Base-by-base conservation (phyloP, 2,888 invertebrate species). In the Zootermopsis nevadensis region DNA sequence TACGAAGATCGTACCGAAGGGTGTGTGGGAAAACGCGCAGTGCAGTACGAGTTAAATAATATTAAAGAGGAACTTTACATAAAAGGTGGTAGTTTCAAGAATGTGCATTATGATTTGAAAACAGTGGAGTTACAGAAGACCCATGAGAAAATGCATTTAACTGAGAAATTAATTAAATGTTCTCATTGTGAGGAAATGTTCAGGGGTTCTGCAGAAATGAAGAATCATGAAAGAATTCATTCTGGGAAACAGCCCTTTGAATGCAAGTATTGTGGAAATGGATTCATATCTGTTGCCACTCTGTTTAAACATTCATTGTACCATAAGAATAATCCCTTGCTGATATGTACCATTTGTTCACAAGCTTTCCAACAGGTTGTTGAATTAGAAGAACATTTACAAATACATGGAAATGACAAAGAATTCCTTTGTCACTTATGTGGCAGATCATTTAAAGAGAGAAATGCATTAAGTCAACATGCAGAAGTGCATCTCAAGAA, bases 361-460 rank as follows among this genome's bases (percentile, higher is more conserved):
- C 31, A 69, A 69, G 33, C 31, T 4, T 69, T 69, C 33, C 69
- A 33, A 0, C 7, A 22, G 30, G 27, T 7, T 33, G 31, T 10
- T 33, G 69, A 69, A 7, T 69, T 69, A 69, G 33, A 30, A 33
- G 22, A 19, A 31, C 69, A 69, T 69, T 33, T 69, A 31, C 27
- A 30, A 1, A n/a, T 24, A 12, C 77, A 77, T 22, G 33, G 6
- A 55, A 10, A 27, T 55, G 31, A 77, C 10, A 77, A 55, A 22
- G 19, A 22, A 30, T 27, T 27, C 31, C 53, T 77, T 55, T 77
- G 77, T 55, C 31, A 55, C 12, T 30, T 69, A 69, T 69, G 69
- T 69, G 69, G 69, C 22, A 77, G 19, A 24, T 10, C 55, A 31
- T 77, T 77, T 55, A 77, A 48, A 55, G 55, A 77, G 31, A 53